Evolutionary conservation across 2,113 vertebrate species (phyloP).

Genomic region (Desmodus rotundus): DNA sequence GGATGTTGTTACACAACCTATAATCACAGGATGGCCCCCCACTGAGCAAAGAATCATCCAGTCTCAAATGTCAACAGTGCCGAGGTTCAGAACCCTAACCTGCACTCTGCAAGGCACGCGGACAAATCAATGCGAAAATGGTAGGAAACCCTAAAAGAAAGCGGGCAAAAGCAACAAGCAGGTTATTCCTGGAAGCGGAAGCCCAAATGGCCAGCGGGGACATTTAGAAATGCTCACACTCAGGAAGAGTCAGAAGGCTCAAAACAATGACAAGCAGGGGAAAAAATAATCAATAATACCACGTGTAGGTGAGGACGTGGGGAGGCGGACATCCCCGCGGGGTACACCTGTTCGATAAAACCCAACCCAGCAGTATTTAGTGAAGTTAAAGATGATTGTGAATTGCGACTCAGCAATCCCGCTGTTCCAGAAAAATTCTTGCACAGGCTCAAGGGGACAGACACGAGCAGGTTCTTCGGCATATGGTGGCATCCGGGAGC

Average conservation of each 20-base stretch:
- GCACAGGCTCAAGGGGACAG: not conserved
- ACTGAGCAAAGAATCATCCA: not conserved
- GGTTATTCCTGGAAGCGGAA: not conserved
- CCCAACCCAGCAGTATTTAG: not conserved
- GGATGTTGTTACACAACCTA: too few relatives aligned
- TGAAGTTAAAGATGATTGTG: not conserved
- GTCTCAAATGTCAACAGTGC: rapidly evolving
- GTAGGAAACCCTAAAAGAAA: not conserved
- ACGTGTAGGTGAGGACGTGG: not conserved
- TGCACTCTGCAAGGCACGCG: too few relatives aligned
- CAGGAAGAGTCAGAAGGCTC: not conserved
- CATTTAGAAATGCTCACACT: not conserved
- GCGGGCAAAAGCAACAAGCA: not conserved
- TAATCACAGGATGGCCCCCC: rapidly evolving
- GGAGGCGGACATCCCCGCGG: not conserved
- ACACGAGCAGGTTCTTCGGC: not conserved
- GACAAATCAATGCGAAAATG: not conserved
- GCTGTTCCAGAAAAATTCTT: not conserved
- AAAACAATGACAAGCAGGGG: not conserved
- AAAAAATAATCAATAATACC: not conserved
- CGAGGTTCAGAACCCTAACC: rapidly evolving
- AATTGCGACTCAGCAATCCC: not conserved
- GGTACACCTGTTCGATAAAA: not conserved
- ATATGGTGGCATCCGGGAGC: not conserved
- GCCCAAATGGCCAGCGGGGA: not conserved